Evolutionary conservation across 2,888 invertebrate species (phyloP), one percentile per base, ranked within the genome.

Genomic region (Emmelina monodactyla): DNA sequence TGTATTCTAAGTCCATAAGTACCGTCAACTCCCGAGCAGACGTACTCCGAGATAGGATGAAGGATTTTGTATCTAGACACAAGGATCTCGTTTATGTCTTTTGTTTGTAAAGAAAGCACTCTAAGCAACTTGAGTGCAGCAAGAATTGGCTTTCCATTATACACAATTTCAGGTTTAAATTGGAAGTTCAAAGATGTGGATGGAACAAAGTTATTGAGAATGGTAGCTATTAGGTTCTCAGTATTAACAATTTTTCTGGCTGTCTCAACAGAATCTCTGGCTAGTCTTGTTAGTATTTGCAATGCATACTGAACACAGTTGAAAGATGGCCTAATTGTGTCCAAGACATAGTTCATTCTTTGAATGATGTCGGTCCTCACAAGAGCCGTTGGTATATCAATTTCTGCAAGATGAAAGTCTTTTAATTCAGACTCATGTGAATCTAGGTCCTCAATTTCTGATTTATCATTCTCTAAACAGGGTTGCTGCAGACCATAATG

Each of bases 351-450:
- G 44, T 88, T 89, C 38, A 63, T 58, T 60, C 95, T 84, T 41
- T 87, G 84, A 14, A 94, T 63, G 43, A 95, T 85, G 56, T 92
- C 88, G 9, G 91, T 89, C 47, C 92, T 82, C 12, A 88, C 53
- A 15, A 89, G 69, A 41, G 89, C 88, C 47, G 87, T 82, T 25
- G 94, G 82, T 3, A 95, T 72, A 78, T 96, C 94, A 16, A 88
- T 83, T 73, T 93, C 92, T 6, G 91, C 88, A 35, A 96, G 67
- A 62, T 95, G 91, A 54, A 89, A 89, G 69, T 97, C 96, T 55
- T 92, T 92, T 44, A 93, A 81, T 38, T 89, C 89, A 1, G 68
- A 59, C 50, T 68, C 75, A 29, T 78, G 67, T 37, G 83, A 78
- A 22, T 83, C 80, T n/a, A 81, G 57, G 47, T 85, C 83, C 38